Percentiles rank a stretch among this genome's conserved stretches.
phyloP scores from a whole-genome alignment of 1,140 invertebrate genomes.

The Sitodiplosis mosellana region DNA sequence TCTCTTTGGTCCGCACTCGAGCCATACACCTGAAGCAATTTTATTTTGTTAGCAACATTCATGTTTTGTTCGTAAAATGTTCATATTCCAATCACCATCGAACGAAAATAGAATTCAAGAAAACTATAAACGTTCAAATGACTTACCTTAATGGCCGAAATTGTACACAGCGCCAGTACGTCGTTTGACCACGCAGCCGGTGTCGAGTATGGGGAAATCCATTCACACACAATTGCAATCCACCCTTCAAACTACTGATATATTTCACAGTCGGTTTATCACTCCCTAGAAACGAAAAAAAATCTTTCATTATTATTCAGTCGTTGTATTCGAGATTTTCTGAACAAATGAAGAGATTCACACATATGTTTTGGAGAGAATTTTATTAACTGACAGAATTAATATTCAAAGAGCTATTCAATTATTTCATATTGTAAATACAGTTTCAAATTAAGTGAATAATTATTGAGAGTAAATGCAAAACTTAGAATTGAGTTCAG shows the following conservation, averaged over 20 bases:
- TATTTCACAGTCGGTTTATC: conserved; percentile 6
- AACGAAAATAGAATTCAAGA: not conserved
- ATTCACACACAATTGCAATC: conserved; percentile 8
- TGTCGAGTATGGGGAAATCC: conserved; percentile 10
- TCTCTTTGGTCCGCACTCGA: conserved; percentile 6
- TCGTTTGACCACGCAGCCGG: conserved; percentile 5
- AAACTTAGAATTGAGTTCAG: not conserved
- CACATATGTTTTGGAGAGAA: no score
- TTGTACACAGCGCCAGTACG: conserved; percentile 12
- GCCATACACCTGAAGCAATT: conserved; percentile 9
- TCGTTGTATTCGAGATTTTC: no score
- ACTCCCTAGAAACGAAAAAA: no score
- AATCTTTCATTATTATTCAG: no score
- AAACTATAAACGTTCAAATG: not conserved
- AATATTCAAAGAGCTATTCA: no score
- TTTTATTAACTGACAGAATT: no score
- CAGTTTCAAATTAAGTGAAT: no score
- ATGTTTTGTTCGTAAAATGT: not conserved
- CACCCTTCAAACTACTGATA: conserved; percentile 8
- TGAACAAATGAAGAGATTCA: no score
- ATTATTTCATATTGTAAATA: no score
- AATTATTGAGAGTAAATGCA: not conserved
- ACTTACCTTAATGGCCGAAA: conserved; percentile 8
- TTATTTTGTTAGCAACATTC: no score
- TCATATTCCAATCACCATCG: not conserved